Percentiles rank a stretch among this genome's conserved stretches.
These are phyloP conservation scores for Egretta garzetta DNA, from an alignment of 2,113 vertebrate species.

Conservation along the genomic window DNA sequence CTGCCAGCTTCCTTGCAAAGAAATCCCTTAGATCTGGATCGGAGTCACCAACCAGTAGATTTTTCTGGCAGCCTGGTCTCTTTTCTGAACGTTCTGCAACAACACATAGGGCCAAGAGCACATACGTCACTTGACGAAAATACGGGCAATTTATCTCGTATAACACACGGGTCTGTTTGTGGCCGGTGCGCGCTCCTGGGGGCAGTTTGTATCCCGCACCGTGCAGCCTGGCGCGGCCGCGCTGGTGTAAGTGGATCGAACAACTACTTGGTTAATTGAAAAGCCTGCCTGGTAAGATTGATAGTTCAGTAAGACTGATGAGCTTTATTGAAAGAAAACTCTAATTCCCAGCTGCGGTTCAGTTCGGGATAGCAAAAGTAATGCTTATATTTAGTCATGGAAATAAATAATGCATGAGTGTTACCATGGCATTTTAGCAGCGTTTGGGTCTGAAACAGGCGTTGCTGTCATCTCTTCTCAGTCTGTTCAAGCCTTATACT, in stretches of 20 bases:
- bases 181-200: neutral
- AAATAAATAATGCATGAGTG: neutral
- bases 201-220: rapidly evolving
- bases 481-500: neutral
- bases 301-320: neutral
- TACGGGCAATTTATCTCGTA: rapidly evolving
- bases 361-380: neutral
- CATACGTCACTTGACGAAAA: neutral
- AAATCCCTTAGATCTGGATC: neutral
- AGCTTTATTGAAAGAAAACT: neutral
- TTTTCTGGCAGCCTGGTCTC: neutral
- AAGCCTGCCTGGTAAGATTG: neutral
- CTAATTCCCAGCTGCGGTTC: neutral
- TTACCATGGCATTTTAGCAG: conserved; percentile 29
- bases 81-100: neutral
- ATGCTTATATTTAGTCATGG: neutral
- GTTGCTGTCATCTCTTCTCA: neutral
- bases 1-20: neutral
- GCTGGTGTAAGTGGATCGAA: rapidly evolving
- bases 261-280: neutral
- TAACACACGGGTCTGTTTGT: rapidly evolving
- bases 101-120: rapidly evolving
- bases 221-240: rapidly evolving
- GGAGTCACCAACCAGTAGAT: neutral
- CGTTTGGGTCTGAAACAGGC: neutral